Evolutionary conservation across 2,797 vertebrate genomes (phyloP), one percentile per base, ranked within the genome.

Genomic region (Tenualosa ilisha): DNA sequence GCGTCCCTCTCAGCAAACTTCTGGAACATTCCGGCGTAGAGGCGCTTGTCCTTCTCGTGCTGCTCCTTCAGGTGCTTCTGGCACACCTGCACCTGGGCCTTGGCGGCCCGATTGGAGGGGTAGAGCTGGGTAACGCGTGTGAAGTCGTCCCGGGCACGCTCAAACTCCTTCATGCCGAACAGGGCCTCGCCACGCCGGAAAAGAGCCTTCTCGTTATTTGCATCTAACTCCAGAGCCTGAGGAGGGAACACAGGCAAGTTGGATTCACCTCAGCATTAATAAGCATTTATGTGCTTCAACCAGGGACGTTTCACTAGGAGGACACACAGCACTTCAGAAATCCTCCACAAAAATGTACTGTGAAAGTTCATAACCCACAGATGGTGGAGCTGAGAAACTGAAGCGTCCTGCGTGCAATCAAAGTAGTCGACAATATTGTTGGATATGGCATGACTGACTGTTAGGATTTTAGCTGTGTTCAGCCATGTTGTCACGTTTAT

Each of bases 21-120:
- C 91, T 98, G 96, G 90, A 99, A 99, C 98, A 99, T 99, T 92
- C 99, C 99, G 90, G 98, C 98, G 0, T 99, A 99, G 88, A 98
- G 97, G 89, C 96, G 97, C 85, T 98, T 99, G 92, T 99, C 98
- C 86, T 96, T 97, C 84, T 98, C 97, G 0, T 97, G 97, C 91
- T 99, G 98, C 92, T 96, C 96, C 84, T 97, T 96, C 81, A 99
- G 95, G 40, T 95, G 95, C 87, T 97, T 97, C 92, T 99, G 98
- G 92, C 98, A 99, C 59, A 96, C 40, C 56, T 82, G 0, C 91
- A 95, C 94, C 88, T 99, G 98, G 83, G 93, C 95, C 91, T 96
- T 97, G 81, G 98, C 98, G 0, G 98, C 98, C 88, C 97, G 98
- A 94, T 99, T 99, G 89, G 93, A 93, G 84, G 98, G 98, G 89